A percentile compares a stretch with the other conserved stretches of the same genome.
These are phyloP conservation scores for Emys orbicularis DNA, from an alignment of 2,797 vertebrate species.

Conservation along the genomic window DNA sequence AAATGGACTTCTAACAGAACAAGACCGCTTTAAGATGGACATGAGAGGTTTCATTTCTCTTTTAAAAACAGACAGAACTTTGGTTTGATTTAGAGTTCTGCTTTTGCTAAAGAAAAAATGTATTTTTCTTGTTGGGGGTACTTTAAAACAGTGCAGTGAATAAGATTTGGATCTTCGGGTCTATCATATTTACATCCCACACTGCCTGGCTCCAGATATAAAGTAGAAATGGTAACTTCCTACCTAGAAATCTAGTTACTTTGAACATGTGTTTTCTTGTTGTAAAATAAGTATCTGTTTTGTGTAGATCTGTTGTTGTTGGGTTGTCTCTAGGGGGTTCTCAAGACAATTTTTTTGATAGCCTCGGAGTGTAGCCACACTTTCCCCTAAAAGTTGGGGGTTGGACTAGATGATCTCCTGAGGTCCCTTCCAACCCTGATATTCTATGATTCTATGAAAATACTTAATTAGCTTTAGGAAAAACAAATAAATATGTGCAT, in stretches of 20 bases:
- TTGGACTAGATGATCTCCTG: too few species aligned
- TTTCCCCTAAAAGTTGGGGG: too few species aligned
- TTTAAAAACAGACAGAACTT: neutral
- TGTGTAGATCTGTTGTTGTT: neutral
- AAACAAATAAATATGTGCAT: too few species aligned
- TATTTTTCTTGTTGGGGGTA: neutral
- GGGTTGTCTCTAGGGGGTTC: too few species aligned
- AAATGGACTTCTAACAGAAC: conserved; percentile 12
- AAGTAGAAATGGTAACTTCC: neutral
- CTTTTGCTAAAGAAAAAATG: conserved; percentile 1
- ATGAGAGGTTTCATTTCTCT: neutral
- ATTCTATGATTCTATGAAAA: too few species aligned
- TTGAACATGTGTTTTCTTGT: neutral
- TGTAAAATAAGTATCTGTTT: neutral
- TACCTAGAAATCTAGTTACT: neutral
- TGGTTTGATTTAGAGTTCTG: neutral
- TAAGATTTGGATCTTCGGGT: neutral
- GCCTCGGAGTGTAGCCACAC: too few species aligned
- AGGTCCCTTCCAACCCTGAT: too few species aligned
- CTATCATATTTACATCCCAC: neutral
- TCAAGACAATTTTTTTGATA: too few species aligned
- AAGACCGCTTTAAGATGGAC: neutral
- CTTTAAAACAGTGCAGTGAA: neutral
- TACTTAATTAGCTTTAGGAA: too few species aligned
- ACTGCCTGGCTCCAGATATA: neutral